Conservation (phyloP, 2,888 invertebrate genomes). For the Aleiodes leptofemur region DNA sequence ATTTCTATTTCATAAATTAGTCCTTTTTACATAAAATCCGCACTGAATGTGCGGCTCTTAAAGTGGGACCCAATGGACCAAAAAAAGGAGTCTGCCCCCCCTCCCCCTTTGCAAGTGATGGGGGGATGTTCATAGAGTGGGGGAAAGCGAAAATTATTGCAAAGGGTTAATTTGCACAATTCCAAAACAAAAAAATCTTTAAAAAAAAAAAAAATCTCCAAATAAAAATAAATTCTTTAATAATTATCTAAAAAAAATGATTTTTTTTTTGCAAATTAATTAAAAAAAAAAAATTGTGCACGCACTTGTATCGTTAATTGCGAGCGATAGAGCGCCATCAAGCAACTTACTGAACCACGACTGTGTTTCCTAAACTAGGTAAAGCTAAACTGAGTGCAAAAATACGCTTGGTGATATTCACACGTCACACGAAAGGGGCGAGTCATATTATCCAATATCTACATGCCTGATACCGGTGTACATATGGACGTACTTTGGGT, state of each 20-base stretch:
- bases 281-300: constrained; percentile 29
- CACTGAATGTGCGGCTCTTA: too few species aligned
- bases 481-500: constrained; percentile 33
- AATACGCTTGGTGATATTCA: constrained; percentile 44
- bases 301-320: constrained; percentile 44
- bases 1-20: not conserved
- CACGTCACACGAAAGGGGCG: constrained; percentile 25
- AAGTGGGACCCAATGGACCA: too few species aligned
- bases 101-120: too few species aligned
- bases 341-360: constrained; percentile 72
- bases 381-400: constrained; percentile 71
- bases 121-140: too few species aligned
- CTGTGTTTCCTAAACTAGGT: constrained; percentile 76
- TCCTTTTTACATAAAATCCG: too few species aligned
- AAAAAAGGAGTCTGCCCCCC: too few species aligned
- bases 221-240: constrained; percentile 21
- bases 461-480: constrained; percentile 24
- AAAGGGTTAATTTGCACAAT: too few species aligned
- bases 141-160: too few species aligned
- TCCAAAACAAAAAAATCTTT: constrained; percentile 42
- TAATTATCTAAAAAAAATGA: not conserved
- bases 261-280: not conserved
- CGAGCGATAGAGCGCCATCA: constrained; percentile 61
- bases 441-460: constrained; percentile 29
- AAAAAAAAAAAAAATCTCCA: too few species aligned